A percentile compares a stretch with the other conserved stretches of the same genome.
phyloP scores from a whole-genome alignment of 2,888 invertebrate species.

The Nomada flava region DNA sequence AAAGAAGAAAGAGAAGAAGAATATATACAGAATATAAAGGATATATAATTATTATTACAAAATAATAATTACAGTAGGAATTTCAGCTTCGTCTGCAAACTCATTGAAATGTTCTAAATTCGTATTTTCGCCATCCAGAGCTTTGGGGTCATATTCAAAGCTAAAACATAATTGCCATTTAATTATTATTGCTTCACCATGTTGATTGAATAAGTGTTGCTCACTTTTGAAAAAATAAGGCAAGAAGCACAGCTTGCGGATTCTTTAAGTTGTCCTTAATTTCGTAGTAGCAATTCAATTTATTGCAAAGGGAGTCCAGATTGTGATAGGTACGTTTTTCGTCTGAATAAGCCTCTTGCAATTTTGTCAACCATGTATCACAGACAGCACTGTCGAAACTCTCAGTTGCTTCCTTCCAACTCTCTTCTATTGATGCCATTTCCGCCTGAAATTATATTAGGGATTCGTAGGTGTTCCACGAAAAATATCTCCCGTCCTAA shows the following conservation, averaged over 20 bases:
- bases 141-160: conserved; percentile 86
- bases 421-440: conserved; percentile 81
- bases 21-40: not conserved
- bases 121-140: conserved; percentile 85
- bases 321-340: conserved; percentile 85
- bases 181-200: not conserved
- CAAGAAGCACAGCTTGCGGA: conserved; percentile 84
- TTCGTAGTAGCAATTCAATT: conserved; percentile 84
- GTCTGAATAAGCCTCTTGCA: conserved; percentile 83
- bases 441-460: conserved; percentile 43
- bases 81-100: conserved; percentile 85
- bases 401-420: conserved; percentile 82
- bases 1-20: not conserved
- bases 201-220: conserved; percentile 62
- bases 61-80: conserved; percentile 82
- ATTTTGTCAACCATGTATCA: conserved; percentile 82
- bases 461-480: not conserved
- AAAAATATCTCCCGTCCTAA: not conserved
- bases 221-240: conserved; percentile 87
- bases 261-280: conserved; percentile 83
- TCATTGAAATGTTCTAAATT: conserved; percentile 85
- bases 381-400: conserved; percentile 77
- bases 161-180: conserved; percentile 78
- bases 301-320: conserved; percentile 84
- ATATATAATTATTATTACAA: no score